These are phyloP conservation scores for Drosophila leontia DNA, from an alignment of 1,140 invertebrate genomes.

Conservation along the genomic window DNA sequence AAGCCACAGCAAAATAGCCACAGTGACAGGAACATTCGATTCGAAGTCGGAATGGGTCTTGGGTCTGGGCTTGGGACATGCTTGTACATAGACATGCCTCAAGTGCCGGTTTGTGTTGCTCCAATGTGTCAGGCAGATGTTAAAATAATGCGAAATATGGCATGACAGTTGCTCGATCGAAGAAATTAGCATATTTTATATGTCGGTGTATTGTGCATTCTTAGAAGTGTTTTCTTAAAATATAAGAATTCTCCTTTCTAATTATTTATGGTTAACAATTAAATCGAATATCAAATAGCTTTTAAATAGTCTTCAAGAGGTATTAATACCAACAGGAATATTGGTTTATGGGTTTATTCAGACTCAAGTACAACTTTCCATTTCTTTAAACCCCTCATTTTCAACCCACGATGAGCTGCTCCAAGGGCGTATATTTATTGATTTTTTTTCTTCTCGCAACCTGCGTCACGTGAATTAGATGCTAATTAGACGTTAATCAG, in stretches of 20 bases:
- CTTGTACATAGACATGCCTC: constrained; percentile 45
- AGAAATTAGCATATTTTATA: constrained; percentile 4
- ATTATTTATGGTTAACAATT: not conserved
- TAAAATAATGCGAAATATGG: constrained; percentile 51
- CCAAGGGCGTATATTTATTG: constrained; percentile 27
- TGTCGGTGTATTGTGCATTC: not conserved
- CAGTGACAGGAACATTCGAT: constrained; percentile 16
- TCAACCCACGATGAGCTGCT: not conserved
- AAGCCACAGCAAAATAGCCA: constrained; percentile 20
- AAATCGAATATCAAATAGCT: not conserved
- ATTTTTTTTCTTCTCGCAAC: constrained; percentile 13
- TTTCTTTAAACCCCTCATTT: constrained; percentile 8
- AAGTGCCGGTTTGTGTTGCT: constrained; percentile 52
- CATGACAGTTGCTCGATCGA: constrained; percentile 12
- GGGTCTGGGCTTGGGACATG: constrained; percentile 38
- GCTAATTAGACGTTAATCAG: constrained; percentile 76
- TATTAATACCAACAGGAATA: not conserved
- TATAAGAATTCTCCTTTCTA: not conserved
- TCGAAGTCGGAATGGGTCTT: constrained; percentile 20
- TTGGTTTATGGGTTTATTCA: not conserved
- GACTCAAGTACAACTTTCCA: not conserved
- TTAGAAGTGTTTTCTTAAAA: too few relatives aligned
- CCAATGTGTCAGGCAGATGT: constrained; percentile 68
- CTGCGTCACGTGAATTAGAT: constrained; percentile 62
- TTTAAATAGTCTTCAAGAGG: not conserved